Evolutionary conservation across 1,140 invertebrate genomes (phyloP), one percentile per base, ranked within the genome.

Genomic region (Danaus melanippus): DNA sequence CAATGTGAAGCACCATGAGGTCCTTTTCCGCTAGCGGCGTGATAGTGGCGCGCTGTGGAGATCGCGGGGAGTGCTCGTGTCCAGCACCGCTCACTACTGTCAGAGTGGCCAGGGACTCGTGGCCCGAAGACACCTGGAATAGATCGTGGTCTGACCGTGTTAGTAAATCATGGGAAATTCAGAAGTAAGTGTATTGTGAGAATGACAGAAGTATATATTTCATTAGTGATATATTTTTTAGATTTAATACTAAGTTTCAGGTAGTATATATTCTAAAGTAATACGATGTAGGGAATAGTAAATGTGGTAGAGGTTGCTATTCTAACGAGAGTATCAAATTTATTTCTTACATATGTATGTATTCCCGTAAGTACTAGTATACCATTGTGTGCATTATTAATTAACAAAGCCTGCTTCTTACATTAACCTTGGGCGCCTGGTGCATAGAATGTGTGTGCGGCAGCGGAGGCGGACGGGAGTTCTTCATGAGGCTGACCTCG

Each of bases 401-500:
- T 1, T 32, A 32, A 32, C 21, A 32, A 32, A 32, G 6, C 21
- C 21, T 5, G 21, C 2, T 32, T 32, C 21, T 32, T 32, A 32
- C 21, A 47, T 9, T 11, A 46, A 66, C 67, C 64, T 69, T 71
- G 9, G 63, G 59, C n/a, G 64, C 62, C 45, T 57, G 50, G 39
- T 60, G 60, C 43, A 40, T 42, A 11, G 54, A 10, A 41, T 56
- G 61, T 7, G 63, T 32, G 21, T 32, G 44, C 39, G 61, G 66
- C 32, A 62, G 64, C 65, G 78, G 76, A 9, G 69, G 87, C 72
- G 77, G 72, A 9, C 84, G 77, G 8, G 88, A 84, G 70, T 91
- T 92, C 63, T 92, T 92, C 77, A 91, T 91, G 1, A 94, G 71
- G 52, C 91, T 91, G 77, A 91, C 90, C 66, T 94, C 93, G 50